phyloP scores from a whole-genome alignment of 2,113 vertebrate genomes.

The Cricetomys ansorgei region DNA sequence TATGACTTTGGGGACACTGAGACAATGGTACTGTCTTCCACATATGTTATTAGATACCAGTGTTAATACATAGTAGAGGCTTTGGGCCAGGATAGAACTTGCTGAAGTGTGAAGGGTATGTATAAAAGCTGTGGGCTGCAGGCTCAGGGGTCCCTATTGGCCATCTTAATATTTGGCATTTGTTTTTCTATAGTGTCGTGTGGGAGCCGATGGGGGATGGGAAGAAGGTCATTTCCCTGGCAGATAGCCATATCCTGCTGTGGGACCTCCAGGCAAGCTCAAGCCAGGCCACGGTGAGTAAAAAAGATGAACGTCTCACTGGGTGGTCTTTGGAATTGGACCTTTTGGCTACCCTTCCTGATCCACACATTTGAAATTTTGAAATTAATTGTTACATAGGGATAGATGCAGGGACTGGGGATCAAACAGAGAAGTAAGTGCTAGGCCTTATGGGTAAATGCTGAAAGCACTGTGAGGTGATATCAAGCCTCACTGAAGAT shows the following conservation, averaged over 20 bases:
- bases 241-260: slow-evolving; percentile 94
- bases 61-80: background rate
- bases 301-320: fast-evolving
- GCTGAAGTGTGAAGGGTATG: background rate
- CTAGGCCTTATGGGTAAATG: fast-evolving
- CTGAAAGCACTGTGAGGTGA: background rate
- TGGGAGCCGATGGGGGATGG: slow-evolving; percentile 99
- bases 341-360: background rate
- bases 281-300: slow-evolving; percentile 92
- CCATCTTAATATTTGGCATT: background rate
- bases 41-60: too few species aligned
- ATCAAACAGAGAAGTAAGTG: background rate
- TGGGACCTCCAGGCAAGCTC: slow-evolving; percentile 98
- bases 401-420: fast-evolving
- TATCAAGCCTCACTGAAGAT: fast-evolving
- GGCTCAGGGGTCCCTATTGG: background rate
- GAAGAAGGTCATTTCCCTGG: slow-evolving; percentile 94
- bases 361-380: background rate
- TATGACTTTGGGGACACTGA: background rate
- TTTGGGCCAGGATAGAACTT: background rate
- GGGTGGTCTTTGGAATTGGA: background rate
- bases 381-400: background rate
- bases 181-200: slow-evolving; percentile 87
- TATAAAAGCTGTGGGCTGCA: background rate
- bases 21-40: background rate